Conservation (phyloP, 2,888 invertebrate genomes). For the Drosophila tanythrix region DNA sequence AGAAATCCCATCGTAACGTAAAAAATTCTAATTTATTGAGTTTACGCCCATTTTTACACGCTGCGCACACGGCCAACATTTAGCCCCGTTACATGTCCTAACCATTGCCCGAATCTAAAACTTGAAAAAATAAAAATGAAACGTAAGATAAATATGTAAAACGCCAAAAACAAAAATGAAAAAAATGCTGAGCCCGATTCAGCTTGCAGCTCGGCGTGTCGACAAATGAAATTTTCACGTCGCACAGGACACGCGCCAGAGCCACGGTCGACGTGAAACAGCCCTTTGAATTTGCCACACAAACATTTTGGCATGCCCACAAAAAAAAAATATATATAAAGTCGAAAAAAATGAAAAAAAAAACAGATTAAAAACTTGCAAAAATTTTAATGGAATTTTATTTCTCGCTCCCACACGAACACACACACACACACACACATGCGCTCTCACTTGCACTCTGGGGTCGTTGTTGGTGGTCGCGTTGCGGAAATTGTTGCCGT, state of each 20-base stretch:
- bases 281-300: slow-evolving; percentile 71
- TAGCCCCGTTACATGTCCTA: slow-evolving; percentile 31
- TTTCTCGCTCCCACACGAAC: slow-evolving; percentile 35
- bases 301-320: slow-evolving; percentile 67
- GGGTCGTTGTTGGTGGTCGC: slow-evolving; percentile 55
- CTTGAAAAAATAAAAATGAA: slow-evolving; percentile 36
- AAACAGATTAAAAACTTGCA: slow-evolving; percentile 71
- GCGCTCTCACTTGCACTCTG: slow-evolving; percentile 17
- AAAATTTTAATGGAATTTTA: slow-evolving; percentile 80
- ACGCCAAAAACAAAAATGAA: slow-evolving; percentile 18
- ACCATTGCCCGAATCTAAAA: slow-evolving; percentile 47
- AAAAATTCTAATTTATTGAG: slow-evolving; percentile 73
- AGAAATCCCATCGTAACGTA: slow-evolving; percentile 38
- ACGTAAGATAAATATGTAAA: slow-evolving; percentile 52
- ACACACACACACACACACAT: slow-evolving; percentile 1
- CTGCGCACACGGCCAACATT: slow-evolving; percentile 50
- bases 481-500: slow-evolving; percentile 69
- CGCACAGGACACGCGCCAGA: slow-evolving; percentile 62
- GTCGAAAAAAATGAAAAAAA: slow-evolving; percentile 21
- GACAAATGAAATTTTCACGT: slow-evolving; percentile 77
- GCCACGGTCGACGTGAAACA: slow-evolving; percentile 39
- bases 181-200: slow-evolving; percentile 33
- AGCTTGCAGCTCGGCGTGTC: slow-evolving; percentile 49
- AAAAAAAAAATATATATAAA: slow-evolving; percentile 26
- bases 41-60: slow-evolving; percentile 72